These are phyloP conservation scores for Nasonia vitripennis DNA, from an alignment of 1,140 invertebrate species.

Conservation along the genomic window DNA sequence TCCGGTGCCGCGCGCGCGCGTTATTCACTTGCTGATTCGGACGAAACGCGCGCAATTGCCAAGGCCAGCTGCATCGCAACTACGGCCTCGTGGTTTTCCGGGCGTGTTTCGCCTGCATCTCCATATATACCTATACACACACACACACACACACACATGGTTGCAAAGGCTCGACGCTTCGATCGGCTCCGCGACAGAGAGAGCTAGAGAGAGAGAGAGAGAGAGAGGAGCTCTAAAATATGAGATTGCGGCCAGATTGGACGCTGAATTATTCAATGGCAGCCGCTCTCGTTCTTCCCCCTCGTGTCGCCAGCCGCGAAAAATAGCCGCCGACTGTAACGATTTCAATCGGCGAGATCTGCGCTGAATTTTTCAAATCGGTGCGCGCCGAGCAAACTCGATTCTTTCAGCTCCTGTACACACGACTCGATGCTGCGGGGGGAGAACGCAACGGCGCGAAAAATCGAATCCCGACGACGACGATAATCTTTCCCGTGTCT, in stretches of 20 bases:
- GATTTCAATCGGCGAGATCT: background rate
- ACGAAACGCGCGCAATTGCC: background rate
- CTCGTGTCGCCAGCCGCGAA: background rate
- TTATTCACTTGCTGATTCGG: background rate
- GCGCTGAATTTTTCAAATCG: background rate
- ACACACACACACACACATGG: background rate
- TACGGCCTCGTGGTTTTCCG: background rate
- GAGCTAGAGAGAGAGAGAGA: background rate
- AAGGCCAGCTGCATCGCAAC: background rate
- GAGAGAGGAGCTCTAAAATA: background rate
- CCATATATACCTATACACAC: background rate
- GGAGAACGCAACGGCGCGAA: background rate
- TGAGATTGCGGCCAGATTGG: constrained; percentile 18
- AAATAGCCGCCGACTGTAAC: background rate
- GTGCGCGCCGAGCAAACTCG: background rate
- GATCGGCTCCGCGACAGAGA: background rate
- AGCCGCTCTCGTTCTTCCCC: background rate
- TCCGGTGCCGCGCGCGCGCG: background rate
- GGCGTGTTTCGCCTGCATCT: background rate
- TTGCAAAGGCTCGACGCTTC: background rate
- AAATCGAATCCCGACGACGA: background rate
- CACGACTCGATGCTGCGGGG: background rate
- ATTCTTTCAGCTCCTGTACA: background rate
- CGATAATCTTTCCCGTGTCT: background rate
- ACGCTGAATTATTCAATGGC: constrained; percentile 22